Evolutionary conservation across 2,113 vertebrate genomes (phyloP), one percentile per base, ranked within the genome.

Genomic region (Lepus timidus): DNA sequence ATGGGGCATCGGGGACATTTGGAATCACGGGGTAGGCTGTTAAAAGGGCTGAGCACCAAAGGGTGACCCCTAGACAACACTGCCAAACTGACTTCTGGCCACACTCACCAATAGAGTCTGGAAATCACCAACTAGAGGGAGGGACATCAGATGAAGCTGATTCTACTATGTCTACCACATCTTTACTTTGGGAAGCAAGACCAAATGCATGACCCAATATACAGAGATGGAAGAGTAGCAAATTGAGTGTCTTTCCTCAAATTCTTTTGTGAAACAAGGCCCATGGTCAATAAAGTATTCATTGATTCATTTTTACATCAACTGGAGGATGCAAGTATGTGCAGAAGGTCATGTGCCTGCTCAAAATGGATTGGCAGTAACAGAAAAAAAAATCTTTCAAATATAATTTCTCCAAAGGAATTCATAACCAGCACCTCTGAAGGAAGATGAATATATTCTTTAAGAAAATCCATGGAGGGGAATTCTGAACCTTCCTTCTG

Each of bases 261-360:
- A 92, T 94, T 92, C 67, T 22, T 84, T 93, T 55, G 36, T 70
- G 85, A 91, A 91, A 71, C 44, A 7, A 74, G 49, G 1, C n/a
- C 22, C 19, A 29, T 1, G 44, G 74, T 29, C 36, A 25, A 73
- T 80, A 83, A 88, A 91, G 44, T 44, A 79, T 76, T 86, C n/a
- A 73, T 36, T 75, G 49, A 88, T 75, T 94, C 14, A 67, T 76
- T 89, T 93, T 92, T 74, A 74, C 90, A 71, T 80, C 58, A 93
- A 49, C 75, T 86, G 13, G 17, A 88, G 86, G 33, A 44, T 51
- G 19, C 14, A 58, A 16, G 55, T 58, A 96, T n/a, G 62, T 58
- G 62, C 16, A 62, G 52, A 86, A 94, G 71, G 27, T 49, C 6
- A 23, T 64, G 23, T 12, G 1, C 39, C 51, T 94, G 25, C 61